A percentile compares a stretch with the other conserved stretches of the same genome.
Conservation (phyloP, 2,797 vertebrate species). For the Peromyscus nudipes region DNA sequence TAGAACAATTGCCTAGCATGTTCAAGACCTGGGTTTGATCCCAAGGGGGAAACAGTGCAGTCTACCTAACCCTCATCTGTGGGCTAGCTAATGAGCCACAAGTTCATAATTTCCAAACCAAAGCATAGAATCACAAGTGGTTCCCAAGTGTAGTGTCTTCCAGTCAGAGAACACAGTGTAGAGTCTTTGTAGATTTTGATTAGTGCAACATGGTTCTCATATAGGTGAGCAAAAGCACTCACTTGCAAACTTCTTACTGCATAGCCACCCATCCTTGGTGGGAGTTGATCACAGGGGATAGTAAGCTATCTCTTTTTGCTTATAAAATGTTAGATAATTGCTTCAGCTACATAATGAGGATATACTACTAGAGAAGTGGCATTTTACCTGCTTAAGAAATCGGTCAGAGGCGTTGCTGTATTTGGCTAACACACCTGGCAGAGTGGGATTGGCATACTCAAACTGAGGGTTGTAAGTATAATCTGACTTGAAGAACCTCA, state of each 20-base stretch:
- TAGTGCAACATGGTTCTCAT: background rate
- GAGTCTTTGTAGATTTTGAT: background rate
- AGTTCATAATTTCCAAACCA: background rate
- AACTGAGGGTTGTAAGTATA: slow-evolving; percentile 96
- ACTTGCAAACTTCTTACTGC: background rate
- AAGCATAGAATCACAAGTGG: background rate
- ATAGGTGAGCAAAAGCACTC: background rate
- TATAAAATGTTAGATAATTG: background rate
- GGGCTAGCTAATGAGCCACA: background rate
- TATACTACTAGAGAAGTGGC: background rate
- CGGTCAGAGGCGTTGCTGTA: slow-evolving; percentile 92
- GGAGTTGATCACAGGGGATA: background rate
- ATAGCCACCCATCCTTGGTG: background rate
- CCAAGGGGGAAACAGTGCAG: background rate
- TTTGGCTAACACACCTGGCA: slow-evolving; percentile 90
- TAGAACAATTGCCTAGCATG: background rate
- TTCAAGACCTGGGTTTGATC: background rate
- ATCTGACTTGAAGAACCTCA: slow-evolving; percentile 93
- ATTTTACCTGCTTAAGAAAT: slow-evolving; percentile 95
- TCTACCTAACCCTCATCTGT: background rate
- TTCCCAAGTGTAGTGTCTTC: background rate
- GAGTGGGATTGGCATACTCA: slow-evolving; percentile 93
- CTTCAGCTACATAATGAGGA: background rate
- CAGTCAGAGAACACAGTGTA: background rate
- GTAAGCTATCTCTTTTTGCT: background rate